Evolutionary conservation across 2,113 vertebrate species (phyloP).

Genomic region (Xiphorhynchus elegans): DNA sequence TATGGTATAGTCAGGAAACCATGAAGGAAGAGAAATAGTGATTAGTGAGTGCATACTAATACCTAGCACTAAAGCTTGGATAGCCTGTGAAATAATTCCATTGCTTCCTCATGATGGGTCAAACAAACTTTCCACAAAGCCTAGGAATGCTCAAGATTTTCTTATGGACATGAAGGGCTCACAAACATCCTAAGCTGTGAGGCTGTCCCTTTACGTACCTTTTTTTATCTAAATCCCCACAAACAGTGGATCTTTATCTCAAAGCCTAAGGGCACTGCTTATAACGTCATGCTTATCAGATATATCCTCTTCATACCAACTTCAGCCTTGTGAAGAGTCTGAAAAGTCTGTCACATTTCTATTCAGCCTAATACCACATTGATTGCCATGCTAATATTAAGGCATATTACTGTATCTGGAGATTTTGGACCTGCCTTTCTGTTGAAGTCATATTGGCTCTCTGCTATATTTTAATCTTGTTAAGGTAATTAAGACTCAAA

Average conservation of each 20-base stretch:
- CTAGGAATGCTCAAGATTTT: neutral
- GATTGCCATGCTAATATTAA: neutral
- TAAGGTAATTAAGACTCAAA: neutral
- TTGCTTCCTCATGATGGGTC: neutral
- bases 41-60: neutral
- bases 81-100: neutral
- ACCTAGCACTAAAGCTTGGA: neutral
- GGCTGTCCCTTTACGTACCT: neutral
- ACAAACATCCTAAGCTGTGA: neutral
- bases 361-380: neutral
- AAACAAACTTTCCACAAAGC: neutral
- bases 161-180: neutral
- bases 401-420: neutral
- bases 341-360: neutral
- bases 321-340: neutral
- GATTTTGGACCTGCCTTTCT: neutral
- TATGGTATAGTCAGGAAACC: neutral
- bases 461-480: neutral
- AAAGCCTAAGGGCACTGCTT: neutral
- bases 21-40: neutral
- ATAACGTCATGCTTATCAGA: neutral
- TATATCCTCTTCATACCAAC: neutral
- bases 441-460: neutral
- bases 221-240: neutral
- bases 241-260: neutral